These are phyloP conservation scores for Drosophila recens DNA, from an alignment of 2,888 invertebrate genomes.

Conservation along the genomic window DNA sequence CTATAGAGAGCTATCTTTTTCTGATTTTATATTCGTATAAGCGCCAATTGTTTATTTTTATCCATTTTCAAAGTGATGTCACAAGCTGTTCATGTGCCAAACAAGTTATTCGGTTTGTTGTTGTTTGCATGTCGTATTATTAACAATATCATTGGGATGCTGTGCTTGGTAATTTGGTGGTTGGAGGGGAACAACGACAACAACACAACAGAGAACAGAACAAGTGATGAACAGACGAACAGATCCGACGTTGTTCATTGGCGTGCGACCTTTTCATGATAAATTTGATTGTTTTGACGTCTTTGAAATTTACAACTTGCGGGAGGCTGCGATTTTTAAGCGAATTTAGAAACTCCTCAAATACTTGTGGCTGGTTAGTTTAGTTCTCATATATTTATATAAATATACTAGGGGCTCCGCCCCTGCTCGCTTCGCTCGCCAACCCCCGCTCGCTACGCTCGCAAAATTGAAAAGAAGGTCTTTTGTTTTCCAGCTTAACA, in stretches of 20 bases:
- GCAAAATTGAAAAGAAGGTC: no score
- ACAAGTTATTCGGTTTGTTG: conserved; percentile 52
- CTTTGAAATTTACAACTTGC: conserved; percentile 21
- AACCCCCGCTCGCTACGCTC: no score
- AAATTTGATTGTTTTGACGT: conserved; percentile 67
- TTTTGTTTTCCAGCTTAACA: no score
- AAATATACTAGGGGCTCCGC: no score
- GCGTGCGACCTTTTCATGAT: conserved; percentile 67
- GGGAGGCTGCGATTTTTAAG: conserved; percentile 8
- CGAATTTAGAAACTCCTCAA: conserved; percentile 2
- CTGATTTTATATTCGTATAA: conserved; percentile 22
- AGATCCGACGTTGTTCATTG: conserved; percentile 29
- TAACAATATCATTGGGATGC: conserved; percentile 47
- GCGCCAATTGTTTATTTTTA: conserved; percentile 72
- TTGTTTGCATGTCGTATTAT: conserved; percentile 38
- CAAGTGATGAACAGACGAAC: not conserved
- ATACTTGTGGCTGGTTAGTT: conserved; percentile 2
- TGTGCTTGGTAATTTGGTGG: conserved; percentile 15
- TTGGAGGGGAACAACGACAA: not conserved
- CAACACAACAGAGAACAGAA: conserved; percentile 8
- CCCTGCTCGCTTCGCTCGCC: no score
- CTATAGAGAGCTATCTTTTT: conserved; percentile 2
- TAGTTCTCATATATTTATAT: not conserved
- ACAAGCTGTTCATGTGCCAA: conserved; percentile 60
- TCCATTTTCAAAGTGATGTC: conserved; percentile 77